These are phyloP conservation scores for Drosophila orena DNA, from an alignment of 1,140 invertebrate species.

Conservation along the genomic window DNA sequence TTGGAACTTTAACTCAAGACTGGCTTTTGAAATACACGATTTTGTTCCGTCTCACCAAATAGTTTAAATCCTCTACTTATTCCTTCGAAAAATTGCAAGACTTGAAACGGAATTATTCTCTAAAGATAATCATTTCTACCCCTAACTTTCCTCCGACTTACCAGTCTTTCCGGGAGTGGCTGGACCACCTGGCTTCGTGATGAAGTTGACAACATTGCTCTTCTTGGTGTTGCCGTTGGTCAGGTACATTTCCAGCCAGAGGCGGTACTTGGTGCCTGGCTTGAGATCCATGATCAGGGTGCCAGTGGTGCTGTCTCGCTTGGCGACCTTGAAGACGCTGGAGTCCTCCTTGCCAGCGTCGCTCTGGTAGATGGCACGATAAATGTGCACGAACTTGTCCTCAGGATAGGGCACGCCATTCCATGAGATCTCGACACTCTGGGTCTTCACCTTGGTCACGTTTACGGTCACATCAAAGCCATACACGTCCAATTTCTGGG, in stretches of 20 bases:
- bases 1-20: background rate
- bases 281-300: conserved; percentile 90
- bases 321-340: conserved; percentile 93
- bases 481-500: conserved; percentile 89
- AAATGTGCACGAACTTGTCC: conserved; percentile 96
- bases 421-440: conserved; percentile 92
- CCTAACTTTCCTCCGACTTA: conserved; percentile 18
- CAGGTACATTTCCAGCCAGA: conserved; percentile 94
- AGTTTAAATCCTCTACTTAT: conserved; percentile 65
- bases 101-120: conserved; percentile 46
- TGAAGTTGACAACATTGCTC: conserved; percentile 94
- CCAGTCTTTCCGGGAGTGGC: conserved; percentile 81
- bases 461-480: conserved; percentile 92
- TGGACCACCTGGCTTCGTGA: conserved; percentile 91
- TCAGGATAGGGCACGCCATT: conserved; percentile 93
- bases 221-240: conserved; percentile 95
- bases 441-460: conserved; percentile 90
- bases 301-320: conserved; percentile 90
- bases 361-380: conserved; percentile 92
- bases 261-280: conserved; percentile 92
- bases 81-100: conserved; percentile 66
- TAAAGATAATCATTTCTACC: background rate
- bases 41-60: conserved; percentile 53
- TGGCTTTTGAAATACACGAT: no score
- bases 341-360: conserved; percentile 91